Evolutionary conservation across 2,888 invertebrate genomes (phyloP).

Genomic region (Dyspetes luteomarginatus): DNA sequence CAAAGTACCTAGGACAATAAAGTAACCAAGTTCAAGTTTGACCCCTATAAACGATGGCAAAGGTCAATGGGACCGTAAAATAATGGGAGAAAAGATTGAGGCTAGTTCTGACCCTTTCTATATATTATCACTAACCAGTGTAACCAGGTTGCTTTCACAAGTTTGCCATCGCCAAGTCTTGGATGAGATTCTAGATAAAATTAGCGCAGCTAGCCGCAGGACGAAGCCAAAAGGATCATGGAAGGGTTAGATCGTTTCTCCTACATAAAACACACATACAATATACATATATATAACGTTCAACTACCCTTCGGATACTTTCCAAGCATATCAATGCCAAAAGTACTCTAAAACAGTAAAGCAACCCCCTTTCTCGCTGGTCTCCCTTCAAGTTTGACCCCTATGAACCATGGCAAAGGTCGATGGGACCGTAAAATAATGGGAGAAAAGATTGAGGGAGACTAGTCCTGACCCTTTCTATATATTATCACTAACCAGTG

Average conservation of each 20-base stretch:
- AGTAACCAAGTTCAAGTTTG: conserved; percentile 26
- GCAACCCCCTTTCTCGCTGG: conserved; percentile 22
- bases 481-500: conserved; percentile 7
- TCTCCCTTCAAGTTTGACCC: conserved; percentile 30
- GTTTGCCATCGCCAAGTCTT: conserved; percentile 43
- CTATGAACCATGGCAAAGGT: conserved; percentile 26
- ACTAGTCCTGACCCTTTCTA: neutral
- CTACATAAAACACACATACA: neutral
- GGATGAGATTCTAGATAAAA: conserved; percentile 23
- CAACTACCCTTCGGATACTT: conserved; percentile 34
- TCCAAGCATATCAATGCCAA: neutral
- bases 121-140: no score
- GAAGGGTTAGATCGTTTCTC: conserved; percentile 7
- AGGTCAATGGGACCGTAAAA: conserved; percentile 26
- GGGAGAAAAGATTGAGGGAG: neutral
- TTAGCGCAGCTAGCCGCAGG: conserved; percentile 11
- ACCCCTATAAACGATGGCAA: conserved; percentile 24
- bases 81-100: conserved; percentile 27
- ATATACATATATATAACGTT: conserved; percentile 9
- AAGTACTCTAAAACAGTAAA: neutral
- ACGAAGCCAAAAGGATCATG: conserved; percentile 21
- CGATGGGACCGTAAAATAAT: conserved; percentile 27
- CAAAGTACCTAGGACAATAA: neutral
- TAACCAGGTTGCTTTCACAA: conserved; percentile 47
- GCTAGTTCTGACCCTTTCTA: no score